Conservation (phyloP, 2,888 invertebrate genomes). For the Melangyna quadrimaculata region DNA sequence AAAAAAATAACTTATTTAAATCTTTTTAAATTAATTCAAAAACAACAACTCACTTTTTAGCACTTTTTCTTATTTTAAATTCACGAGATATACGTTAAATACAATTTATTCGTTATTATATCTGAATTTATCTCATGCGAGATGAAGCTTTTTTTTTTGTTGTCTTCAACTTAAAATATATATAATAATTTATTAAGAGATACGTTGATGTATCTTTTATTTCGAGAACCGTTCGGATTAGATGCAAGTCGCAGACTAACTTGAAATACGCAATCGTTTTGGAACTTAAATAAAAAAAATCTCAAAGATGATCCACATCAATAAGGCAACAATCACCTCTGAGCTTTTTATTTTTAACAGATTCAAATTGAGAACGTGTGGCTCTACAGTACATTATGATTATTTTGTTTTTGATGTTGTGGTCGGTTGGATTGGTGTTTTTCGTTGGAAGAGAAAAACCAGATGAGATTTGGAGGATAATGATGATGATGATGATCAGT, state of each 20-base stretch:
- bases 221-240: conserved; percentile 54
- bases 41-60: conserved; percentile 50
- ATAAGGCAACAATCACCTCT: conserved; percentile 15
- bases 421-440: conserved; percentile 10
- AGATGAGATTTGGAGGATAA: conserved; percentile 41
- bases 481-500: conserved; percentile 13
- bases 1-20: background rate
- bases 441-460: conserved; percentile 41
- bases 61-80: conserved; percentile 45
- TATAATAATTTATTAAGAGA: background rate
- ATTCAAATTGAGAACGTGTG: background rate
- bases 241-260: conserved; percentile 65
- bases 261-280: conserved; percentile 31
- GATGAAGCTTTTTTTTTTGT: conserved; percentile 30
- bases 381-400: background rate
- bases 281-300: conserved; percentile 66
- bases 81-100: conserved; percentile 28
- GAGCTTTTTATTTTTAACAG: conserved; percentile 52
- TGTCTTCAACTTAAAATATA: background rate
- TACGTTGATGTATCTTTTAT: conserved; percentile 1
- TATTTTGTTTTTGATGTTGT: background rate
- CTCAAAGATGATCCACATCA: conserved; percentile 23
- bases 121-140: conserved; percentile 56
- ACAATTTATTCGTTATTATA: background rate
- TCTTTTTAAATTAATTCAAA: background rate